Percentiles rank a stretch among this genome's conserved stretches.
These are phyloP conservation scores for Diaprepes abbreviatus DNA, from an alignment of 2,888 invertebrate genomes.

Conservation along the genomic window DNA sequence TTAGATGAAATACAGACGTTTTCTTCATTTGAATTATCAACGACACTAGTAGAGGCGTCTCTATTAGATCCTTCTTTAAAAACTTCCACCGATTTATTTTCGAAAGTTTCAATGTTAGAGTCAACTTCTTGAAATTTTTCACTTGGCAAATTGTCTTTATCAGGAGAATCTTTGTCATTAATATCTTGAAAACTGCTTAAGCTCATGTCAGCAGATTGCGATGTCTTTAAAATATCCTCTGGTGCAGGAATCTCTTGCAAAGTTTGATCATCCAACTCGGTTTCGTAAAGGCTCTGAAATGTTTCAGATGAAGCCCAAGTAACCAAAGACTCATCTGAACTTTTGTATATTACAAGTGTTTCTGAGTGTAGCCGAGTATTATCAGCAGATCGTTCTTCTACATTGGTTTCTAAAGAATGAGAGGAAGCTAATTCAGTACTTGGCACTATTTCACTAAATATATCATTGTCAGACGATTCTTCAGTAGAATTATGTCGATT, in stretches of 20 bases:
- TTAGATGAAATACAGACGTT: no score
- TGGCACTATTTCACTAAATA: background rate
- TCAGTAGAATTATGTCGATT: background rate
- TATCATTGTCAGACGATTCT: background rate
- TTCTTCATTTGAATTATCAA: background rate
- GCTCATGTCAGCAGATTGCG: background rate
- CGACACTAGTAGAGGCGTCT: no score
- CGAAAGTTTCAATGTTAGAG: background rate
- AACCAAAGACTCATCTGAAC: background rate
- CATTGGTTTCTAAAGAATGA: background rate
- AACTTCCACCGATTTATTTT: background rate
- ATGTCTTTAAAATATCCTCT: background rate
- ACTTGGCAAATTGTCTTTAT: background rate
- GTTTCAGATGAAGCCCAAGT: background rate
- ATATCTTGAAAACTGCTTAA: background rate
- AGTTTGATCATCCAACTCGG: background rate
- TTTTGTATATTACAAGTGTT: background rate
- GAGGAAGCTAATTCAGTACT: background rate
- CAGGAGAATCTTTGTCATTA: background rate
- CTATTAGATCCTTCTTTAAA: no score
- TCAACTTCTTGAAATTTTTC: background rate
- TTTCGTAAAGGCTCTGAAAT: slow-evolving; percentile 1
- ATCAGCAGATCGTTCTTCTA: background rate
- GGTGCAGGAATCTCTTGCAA: background rate
- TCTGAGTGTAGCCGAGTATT: background rate